Evolutionary conservation across 1,140 invertebrate species (phyloP).

Genomic region (Bicyclus anynana): DNA sequence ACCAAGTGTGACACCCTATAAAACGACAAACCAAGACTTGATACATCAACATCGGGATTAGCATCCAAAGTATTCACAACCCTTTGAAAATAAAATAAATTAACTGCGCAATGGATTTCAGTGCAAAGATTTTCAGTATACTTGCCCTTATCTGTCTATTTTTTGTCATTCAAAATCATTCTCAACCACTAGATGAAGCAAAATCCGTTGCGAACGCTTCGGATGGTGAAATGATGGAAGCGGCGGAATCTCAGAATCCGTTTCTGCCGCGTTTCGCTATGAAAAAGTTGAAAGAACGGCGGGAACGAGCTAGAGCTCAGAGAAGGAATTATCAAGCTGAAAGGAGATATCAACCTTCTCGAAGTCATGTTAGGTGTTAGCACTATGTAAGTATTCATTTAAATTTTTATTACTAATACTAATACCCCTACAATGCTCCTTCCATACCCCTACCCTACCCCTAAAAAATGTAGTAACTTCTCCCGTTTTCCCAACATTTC

Average conservation of each 20-base stretch:
- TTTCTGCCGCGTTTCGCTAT: slow-evolving; percentile 64
- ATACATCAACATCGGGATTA: slow-evolving; percentile 45
- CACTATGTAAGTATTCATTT: slow-evolving; percentile 43
- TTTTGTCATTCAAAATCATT: slow-evolving; percentile 23
- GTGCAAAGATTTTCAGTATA: slow-evolving; percentile 29
- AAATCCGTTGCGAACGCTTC: slow-evolving; percentile 16
- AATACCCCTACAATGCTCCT: no score
- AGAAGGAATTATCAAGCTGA: slow-evolving; percentile 39
- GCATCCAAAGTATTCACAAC: slow-evolving; percentile 10
- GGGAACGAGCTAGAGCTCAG: slow-evolving; percentile 42
- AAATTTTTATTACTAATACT: no score
- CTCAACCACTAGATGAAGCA: slow-evolving; percentile 35
- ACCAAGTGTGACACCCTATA: slow-evolving; percentile 42
- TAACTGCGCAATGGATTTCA: slow-evolving; percentile 28
- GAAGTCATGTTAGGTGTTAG: slow-evolving; percentile 2
- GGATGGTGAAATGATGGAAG: slow-evolving; percentile 57
- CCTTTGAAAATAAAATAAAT: slow-evolving; percentile 6
- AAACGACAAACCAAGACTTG: slow-evolving; percentile 30
- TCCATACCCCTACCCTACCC: no score
- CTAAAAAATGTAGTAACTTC: no score
- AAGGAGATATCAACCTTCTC: slow-evolving; percentile 11
- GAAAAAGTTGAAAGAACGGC: slow-evolving; percentile 51
- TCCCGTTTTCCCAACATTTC: no score
- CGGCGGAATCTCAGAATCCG: slow-evolving; percentile 56
- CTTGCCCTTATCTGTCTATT: slow-evolving; percentile 27